Base-by-base conservation (phyloP, 2,797 vertebrate species). In the Peromyscus eremicus region DNA sequence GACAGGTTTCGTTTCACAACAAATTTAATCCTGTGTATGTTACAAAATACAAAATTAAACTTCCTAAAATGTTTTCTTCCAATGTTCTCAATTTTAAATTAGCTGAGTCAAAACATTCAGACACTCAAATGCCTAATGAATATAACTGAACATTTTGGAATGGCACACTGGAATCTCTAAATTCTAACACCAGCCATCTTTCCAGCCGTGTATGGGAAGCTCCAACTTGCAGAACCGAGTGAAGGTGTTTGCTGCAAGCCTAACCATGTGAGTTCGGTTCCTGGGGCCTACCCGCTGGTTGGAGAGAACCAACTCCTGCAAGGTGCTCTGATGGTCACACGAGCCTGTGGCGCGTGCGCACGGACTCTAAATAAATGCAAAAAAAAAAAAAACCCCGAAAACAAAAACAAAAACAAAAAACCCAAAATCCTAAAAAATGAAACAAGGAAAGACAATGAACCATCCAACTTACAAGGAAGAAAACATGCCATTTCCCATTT, bases 61-160 rank as follows among this genome's bases (percentile, higher is more conserved):
- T 93, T 89, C 62, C 46, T 91, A 73, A 88, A 96, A 90, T 27
- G 5, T 75, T 95, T 40, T 75, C 34, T 86, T 95, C 11, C 79
- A 88, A 80, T 71, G 52, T 94, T 40, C 4, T 57, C 62, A 89
- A 64, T 80, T 85, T 27, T 75, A 43, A 92, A 94, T 64, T 55
- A 92, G 43, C 0, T 40, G 32, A 96, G 73, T 37, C 57, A 85
- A 91, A 94, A 81, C 57, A 96, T 12, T 70, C 75, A 83, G 81
- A 79, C 23, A 81, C 40, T 62, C 34, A 29, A 83, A 94, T 52
- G 40, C 13, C 79, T 91, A 84, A 86, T 37, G n/a, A 92, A 76
- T 89, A 25, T 85, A 73, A 73, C 37, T 34, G 32, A 75, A 43
- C 37, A 76, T 6, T 60, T 40, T 93, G 81, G 55, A 88, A 93